Base-by-base conservation (phyloP, 2,797 vertebrate genomes). In the Epinephelus awoara region DNA sequence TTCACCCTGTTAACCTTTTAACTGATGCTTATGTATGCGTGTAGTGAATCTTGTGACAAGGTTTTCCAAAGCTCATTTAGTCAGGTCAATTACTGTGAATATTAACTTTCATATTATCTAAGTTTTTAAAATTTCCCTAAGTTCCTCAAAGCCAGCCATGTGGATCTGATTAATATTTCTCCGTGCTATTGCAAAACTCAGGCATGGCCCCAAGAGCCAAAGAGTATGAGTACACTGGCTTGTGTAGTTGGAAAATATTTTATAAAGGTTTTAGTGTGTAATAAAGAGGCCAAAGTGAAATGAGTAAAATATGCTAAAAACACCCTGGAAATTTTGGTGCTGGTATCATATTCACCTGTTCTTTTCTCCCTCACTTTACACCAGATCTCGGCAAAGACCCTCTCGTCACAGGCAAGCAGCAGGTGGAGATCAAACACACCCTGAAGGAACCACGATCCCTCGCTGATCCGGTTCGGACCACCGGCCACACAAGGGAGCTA, bases 371-470 rank as follows among this genome's bases (percentile, higher is more conserved):
- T 34, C 34, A 34, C 27, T 85, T 3, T 34, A 2, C 27, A 64
- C 1, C 88, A 98, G 97, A 97, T 92, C 89, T 98, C 0, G 96
- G 95, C 75, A 94, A 72, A 79, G 97, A 98, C 79, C 94, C 92
- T 25, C 90, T 98, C 51, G 94, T 98, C 44, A 93, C 69, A 58
- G 97, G 96, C 23, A 97, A 93, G 82, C 97, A 98, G 90, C 97
- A 96, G 21, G 96, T 97, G 87, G 97, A 97, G 91, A 96, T 98
- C 85, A 96, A 95, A 67, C 97, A 98, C 93, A 97, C 96, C 1
- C 85, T 98, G 52, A 97, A 96, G 88, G 97, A 98, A 79, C 93
- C 96, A 0, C 93, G 97, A 10, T 93, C 96, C 4, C 94, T 98
- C n/a, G 93, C 96, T 0, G 97, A 98, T 88, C 94, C 92, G 0